These are phyloP conservation scores for Phrixothrix hirtus DNA, from an alignment of 2,888 invertebrate genomes.

Conservation along the genomic window DNA sequence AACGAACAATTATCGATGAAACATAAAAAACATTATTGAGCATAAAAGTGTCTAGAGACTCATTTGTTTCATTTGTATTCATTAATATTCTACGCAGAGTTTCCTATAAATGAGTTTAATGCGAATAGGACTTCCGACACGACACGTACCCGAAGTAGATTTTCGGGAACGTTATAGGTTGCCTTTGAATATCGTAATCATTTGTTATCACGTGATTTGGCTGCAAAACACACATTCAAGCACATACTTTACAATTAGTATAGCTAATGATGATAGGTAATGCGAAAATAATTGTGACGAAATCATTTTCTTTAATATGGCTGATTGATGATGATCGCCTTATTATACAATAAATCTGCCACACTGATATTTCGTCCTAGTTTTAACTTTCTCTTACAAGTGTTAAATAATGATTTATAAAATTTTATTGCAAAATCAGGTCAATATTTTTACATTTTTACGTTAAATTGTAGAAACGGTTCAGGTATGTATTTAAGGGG, in stretches of 20 bases:
- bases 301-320: too few relatives aligned
- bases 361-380: too few relatives aligned
- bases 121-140: slow-evolving; percentile 32
- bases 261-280: background rate
- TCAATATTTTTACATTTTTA: too few relatives aligned
- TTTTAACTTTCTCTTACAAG: too few relatives aligned
- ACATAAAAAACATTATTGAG: background rate
- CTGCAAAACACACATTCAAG: slow-evolving; percentile 4
- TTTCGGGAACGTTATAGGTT: slow-evolving; percentile 32
- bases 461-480: too few relatives aligned
- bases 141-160: slow-evolving; percentile 38
- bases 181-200: slow-evolving; percentile 27
- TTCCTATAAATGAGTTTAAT: slow-evolving; percentile 36
- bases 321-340: too few relatives aligned
- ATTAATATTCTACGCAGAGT: slow-evolving; percentile 32
- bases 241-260: too few relatives aligned
- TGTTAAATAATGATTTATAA: too few relatives aligned
- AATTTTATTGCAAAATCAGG: too few relatives aligned
- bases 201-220: slow-evolving; percentile 21
- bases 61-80: slow-evolving; percentile 23
- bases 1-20: background rate
- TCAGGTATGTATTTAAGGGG: too few relatives aligned
- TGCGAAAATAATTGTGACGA: slow-evolving; percentile 4
- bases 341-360: too few relatives aligned
- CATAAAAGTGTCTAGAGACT: slow-evolving; percentile 4